These are phyloP conservation scores for Hemistola chrysoprasaria DNA, from an alignment of 2,888 invertebrate genomes.

Conservation along the genomic window DNA sequence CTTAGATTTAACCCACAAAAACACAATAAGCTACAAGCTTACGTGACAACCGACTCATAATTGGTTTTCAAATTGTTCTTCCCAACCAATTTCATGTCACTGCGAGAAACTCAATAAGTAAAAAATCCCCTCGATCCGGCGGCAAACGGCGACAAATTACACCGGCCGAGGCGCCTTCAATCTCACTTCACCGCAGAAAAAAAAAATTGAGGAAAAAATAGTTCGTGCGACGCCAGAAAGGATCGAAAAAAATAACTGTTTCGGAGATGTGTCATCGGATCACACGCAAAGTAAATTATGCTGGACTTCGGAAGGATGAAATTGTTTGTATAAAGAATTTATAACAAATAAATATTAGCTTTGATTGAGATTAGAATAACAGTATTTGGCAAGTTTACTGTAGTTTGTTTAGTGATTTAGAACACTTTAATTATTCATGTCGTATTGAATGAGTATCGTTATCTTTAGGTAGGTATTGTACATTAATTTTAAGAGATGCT, in stretches of 20 bases:
- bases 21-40: constrained; percentile 5
- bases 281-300: constrained; percentile 53
- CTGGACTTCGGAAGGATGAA: constrained; percentile 35
- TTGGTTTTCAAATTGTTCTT: constrained; percentile 35
- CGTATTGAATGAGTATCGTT: no score
- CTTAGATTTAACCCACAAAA: no score
- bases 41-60: constrained; percentile 30
- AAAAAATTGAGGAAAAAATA: constrained; percentile 9
- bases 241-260: constrained; percentile 49
- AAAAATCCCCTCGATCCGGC: constrained; percentile 41
- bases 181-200: constrained; percentile 49
- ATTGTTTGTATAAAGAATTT: no score
- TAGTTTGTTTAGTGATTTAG: no score
- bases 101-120: constrained; percentile 36
- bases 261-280: constrained; percentile 61
- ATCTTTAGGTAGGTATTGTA: no score
- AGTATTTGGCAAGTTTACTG: no score
- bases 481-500: no score
- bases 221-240: constrained; percentile 11
- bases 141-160: constrained; percentile 64
- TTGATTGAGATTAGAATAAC: no score
- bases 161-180: constrained; percentile 57
- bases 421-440: no score
- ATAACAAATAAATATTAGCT: no score
- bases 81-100: constrained; percentile 50